Base-by-base conservation (phyloP, 1,140 invertebrate species). In the Wasmannia auropunctata region DNA sequence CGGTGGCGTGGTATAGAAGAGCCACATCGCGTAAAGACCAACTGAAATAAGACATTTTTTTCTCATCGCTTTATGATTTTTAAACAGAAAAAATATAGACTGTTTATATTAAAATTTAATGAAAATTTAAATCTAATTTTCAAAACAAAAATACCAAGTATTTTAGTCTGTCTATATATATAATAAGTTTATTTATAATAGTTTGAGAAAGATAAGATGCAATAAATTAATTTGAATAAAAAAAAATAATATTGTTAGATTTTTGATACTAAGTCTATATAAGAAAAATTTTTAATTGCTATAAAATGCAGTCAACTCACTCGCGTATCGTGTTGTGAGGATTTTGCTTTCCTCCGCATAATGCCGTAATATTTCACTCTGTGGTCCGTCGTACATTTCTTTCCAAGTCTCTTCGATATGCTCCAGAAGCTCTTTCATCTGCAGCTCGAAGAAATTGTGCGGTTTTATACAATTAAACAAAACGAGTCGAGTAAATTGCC, bases 301-400 rank as follows among this genome's bases (percentile, higher is more conserved):
- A 28, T 65, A 31, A 54, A 65, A 67, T n/a, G 28, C 22, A 54
- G 8, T 1, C 5, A 43, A 10, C 34, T 62, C 2, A 76, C 69
- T 19, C 14, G 43, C 28, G 14, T 85, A 75, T 40, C 14, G 22
- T 25, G 16, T 40, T 14, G n/a, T 25, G 5, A 54, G 28, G 11
- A 6, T n/a, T 31, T 14, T 63, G 14, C 10, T 65, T 37, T 51
- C 2, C 19, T 77, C 46, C 4, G 28, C 69, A 8, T 76, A 40
- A 31, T 25, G 22, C 6, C 19, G 22, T 34, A 76, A 77, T 75
- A 63, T 85, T 77, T 85, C n/a, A 28, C 65, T 85, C n/a, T 56
- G 10, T 25, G 62, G 49, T 40, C 10, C 28, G 0, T 14, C 10
- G 5, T 25, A n/a, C 16, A 16, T 65, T 10, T 43, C 19, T 16